Evolutionary conservation across 2,113 vertebrate genomes (phyloP).

Genomic region (Calidris pugnax): DNA sequence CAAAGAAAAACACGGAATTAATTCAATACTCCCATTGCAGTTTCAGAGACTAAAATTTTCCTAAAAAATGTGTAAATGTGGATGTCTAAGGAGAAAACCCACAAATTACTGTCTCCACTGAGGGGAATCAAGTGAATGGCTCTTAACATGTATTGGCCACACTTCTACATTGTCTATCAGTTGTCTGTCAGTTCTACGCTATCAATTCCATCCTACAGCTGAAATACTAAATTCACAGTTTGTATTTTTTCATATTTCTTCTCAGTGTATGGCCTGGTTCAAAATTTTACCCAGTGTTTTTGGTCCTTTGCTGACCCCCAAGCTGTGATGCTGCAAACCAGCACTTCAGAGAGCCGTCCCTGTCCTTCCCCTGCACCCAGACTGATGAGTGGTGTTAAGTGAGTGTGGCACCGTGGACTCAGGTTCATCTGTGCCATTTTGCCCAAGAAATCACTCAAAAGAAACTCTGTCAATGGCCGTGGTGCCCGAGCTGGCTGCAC

Average conservation of each 20-base stretch:
- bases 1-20: background rate
- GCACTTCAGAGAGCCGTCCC: background rate
- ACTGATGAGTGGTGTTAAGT: background rate
- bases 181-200: background rate
- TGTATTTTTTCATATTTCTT: background rate
- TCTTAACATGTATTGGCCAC: background rate
- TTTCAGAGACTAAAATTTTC: background rate
- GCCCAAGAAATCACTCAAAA: background rate
- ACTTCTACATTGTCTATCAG: background rate
- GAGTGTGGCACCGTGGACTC: accelerated
- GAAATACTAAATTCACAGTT: background rate
- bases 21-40: background rate
- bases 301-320: background rate
- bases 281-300: background rate
- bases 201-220: background rate
- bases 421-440: background rate
- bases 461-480: background rate
- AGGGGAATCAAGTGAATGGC: background rate
- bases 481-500: background rate
- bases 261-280: background rate
- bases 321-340: background rate
- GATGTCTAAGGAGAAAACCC: background rate
- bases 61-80: background rate
- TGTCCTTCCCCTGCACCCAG: background rate
- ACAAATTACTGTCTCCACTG: background rate